Evolutionary conservation across 1,140 invertebrate species (phyloP).

Genomic region (Conopomorpha cramerella): DNA sequence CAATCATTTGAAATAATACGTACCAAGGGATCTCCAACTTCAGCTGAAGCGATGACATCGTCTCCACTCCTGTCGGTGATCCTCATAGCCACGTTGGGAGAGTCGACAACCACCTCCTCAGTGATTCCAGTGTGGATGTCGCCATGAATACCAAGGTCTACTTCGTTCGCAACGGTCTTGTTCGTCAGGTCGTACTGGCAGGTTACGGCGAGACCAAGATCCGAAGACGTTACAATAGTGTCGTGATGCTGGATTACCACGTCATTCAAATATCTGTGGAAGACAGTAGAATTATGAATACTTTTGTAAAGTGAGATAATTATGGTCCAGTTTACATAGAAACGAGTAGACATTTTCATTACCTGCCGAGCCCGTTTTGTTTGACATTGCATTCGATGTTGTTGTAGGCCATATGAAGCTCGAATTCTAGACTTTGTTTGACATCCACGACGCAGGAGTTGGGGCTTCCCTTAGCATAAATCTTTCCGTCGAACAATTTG

Average conservation of each 20-base stretch:
- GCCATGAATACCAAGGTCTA: constrained; percentile 85
- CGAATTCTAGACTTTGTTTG: constrained; percentile 82
- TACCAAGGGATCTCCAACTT: constrained; percentile 86
- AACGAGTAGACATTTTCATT: constrained; percentile 8
- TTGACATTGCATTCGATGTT: constrained; percentile 89
- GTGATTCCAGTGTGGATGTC: constrained; percentile 79
- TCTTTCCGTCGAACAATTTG: constrained; percentile 91
- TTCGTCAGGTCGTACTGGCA: constrained; percentile 94
- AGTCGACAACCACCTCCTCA: constrained; percentile 87
- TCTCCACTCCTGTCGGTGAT: constrained; percentile 84
- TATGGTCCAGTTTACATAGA: too few species aligned
- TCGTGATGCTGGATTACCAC: constrained; percentile 94
- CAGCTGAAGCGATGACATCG: constrained; percentile 78
- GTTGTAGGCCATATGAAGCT: constrained; percentile 88
- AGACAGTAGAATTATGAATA: too few species aligned
- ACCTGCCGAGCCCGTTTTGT: constrained; percentile 80
- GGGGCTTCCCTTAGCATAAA: constrained; percentile 90
- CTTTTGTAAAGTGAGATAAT: too few species aligned
- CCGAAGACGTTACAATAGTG: constrained; percentile 91
- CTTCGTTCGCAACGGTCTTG: constrained; percentile 90
- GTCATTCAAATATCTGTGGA: constrained; percentile 76
- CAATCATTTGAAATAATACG: constrained; percentile 8
- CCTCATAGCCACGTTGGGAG: constrained; percentile 92
- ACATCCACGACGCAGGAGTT: constrained; percentile 90
- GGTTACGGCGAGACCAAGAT: constrained; percentile 88